Evolutionary conservation across 2,797 vertebrate genomes (phyloP).

Genomic region (Chanos chanos): DNA sequence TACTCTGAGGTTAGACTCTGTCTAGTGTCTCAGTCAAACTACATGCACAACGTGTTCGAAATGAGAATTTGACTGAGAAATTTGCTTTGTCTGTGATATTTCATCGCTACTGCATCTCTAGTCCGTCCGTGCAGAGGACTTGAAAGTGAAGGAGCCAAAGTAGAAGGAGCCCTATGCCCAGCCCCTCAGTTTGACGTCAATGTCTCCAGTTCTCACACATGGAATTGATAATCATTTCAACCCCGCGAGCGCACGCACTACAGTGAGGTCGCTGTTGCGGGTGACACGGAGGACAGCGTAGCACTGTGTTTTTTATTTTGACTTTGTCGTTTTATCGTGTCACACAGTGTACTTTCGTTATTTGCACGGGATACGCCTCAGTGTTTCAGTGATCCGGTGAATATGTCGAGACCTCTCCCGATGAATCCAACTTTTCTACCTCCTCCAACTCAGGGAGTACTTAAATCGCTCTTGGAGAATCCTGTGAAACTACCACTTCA

Average conservation of each 20-base stretch:
- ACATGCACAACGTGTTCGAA: no score
- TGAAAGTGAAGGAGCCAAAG: no score
- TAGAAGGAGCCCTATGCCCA: slow-evolving; percentile 14
- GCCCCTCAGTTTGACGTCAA: slow-evolving; percentile 69
- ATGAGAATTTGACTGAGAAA: no score
- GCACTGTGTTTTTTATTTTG: background rate
- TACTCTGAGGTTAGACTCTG: no score
- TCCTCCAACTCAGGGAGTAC: slow-evolving; percentile 81
- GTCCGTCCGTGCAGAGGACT: no score
- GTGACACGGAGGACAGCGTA: background rate
- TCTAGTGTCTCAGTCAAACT: no score
- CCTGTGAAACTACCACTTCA: slow-evolving; percentile 81
- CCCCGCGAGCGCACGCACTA: slow-evolving; percentile 17
- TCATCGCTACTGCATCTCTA: no score
- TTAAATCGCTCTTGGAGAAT: slow-evolving; percentile 87
- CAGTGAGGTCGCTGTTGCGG: slow-evolving; percentile 13
- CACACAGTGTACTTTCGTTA: background rate
- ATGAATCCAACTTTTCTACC: slow-evolving; percentile 80
- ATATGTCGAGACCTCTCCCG: slow-evolving; percentile 80
- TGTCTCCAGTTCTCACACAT: slow-evolving; percentile 65
- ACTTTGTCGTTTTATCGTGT: no score
- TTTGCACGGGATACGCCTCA: slow-evolving; percentile 20
- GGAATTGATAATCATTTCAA: slow-evolving; percentile 57
- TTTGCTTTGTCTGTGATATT: no score
- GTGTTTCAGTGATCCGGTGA: slow-evolving; percentile 11